Evolutionary conservation across 2,888 invertebrate species (phyloP).

Genomic region (Dastarcus helophoroides): DNA sequence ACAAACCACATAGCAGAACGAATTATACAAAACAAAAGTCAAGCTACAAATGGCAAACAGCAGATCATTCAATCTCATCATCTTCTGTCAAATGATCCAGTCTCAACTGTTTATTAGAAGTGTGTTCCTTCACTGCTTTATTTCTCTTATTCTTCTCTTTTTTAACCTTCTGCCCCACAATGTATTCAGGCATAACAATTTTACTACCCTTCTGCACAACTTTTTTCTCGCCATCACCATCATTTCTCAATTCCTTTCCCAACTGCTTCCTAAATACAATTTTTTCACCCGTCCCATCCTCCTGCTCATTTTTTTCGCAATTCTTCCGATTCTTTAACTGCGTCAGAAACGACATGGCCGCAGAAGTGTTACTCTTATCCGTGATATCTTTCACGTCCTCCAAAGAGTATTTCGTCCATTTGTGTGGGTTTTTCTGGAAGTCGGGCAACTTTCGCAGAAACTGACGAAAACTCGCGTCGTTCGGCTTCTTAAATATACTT

Average conservation of each 20-base stretch:
- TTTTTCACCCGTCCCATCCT: conserved; percentile 8
- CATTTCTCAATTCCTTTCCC: conserved; percentile 7
- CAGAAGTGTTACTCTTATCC: conserved; percentile 62
- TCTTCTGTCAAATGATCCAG: conserved; percentile 43
- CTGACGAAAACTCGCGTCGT: conserved; percentile 44
- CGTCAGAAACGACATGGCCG: conserved; percentile 65
- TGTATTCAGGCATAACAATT: conserved; percentile 72
- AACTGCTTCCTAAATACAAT: conserved; percentile 7
- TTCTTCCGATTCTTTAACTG: conserved; percentile 48
- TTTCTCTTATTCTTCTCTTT: conserved; percentile 39
- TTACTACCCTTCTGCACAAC: conserved; percentile 54
- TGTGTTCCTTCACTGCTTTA: conserved; percentile 15
- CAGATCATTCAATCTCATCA: too few relatives aligned
- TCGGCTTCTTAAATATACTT: conserved; percentile 69
- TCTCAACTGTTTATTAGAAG: conserved; percentile 35
- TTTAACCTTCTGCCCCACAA: conserved; percentile 54
- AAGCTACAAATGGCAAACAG: too few relatives aligned
- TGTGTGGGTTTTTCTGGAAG: conserved; percentile 63
- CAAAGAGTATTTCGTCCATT: conserved; percentile 71
- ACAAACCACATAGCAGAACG: too few relatives aligned
- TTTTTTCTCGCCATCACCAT: conserved; percentile 28
- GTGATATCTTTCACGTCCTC: conserved; percentile 73
- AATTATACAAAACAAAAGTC: too few relatives aligned
- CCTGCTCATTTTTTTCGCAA: conserved; percentile 7
- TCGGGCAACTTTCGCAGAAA: conserved; percentile 38